Evolutionary conservation across 1,140 invertebrate genomes (phyloP), one percentile per base, ranked within the genome.

Genomic region (Monochamus saltuarius): DNA sequence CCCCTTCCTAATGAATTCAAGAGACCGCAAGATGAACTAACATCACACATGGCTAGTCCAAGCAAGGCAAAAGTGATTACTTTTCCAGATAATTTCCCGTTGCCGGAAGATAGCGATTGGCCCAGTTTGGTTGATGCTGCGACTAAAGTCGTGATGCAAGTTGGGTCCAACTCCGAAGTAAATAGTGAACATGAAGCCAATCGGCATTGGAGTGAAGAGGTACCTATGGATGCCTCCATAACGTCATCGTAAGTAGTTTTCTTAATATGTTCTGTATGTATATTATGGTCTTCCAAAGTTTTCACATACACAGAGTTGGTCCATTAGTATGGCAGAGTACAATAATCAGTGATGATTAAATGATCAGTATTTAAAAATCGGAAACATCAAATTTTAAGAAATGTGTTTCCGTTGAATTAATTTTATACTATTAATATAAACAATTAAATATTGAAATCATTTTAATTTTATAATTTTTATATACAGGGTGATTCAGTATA

Each of bases 41-140:
- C 71, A 8, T 68, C 70, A 2, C 56, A 66, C 9, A 62, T 68
- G 56, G 53, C 62, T 14, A 67, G 42, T 52, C 66, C 65, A 45
- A 45, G 45, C 7, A 67, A 66, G 47, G 39, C 62, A 10, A 56
- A 66, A n/a, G 61, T 65, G 13, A 35, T 17, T 45, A 46, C 17
- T 60, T 67, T 64, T 42, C 67, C 64, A 67, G 63, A 67, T 22
- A 63, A 74, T 22, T 73, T 82, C 43, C 84, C 84, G 7, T 72
- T 87, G 47, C 82, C 84, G 0, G 84, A 85, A 68, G 82, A 86
- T 19, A 82, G 89, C 60, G 89, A 91, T 73, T 91, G 89, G 90
- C 83, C 85, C 7, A 85, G 84, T 73, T 79, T 92, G 11, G 89
- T 91, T 4, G 86, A 90, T 68, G 89, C 88, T 9, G 89, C 89